Base-by-base conservation (phyloP, 1,140 invertebrate genomes). In the Monomorium pharaonis region DNA sequence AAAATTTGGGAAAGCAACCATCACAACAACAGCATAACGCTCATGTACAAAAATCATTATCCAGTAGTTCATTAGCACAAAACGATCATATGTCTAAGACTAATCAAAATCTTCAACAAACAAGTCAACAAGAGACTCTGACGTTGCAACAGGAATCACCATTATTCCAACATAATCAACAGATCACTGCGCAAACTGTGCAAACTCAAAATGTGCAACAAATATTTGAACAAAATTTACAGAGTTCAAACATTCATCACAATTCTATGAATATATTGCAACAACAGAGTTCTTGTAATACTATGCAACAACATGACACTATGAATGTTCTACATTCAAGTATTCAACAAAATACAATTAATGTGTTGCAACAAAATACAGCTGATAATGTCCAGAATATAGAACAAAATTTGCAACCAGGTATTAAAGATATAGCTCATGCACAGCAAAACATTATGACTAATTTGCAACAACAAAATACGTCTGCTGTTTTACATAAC, bases 201-300 rank as follows among this genome's bases (percentile, higher is more conserved):
- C 94, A 95, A 72, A 92, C 92, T 6, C 91, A 95, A 77, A 95
- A 95, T 76, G 90, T 94, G 18, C 94, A 95, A 67, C 92, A 94
- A 33, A 92, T 94, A 18, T 93, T 94, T 42, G 93, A 95, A 60
- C 94, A 94, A 56, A 94, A 91, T 89, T 65, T 93, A 47, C 93
- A 93, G 93, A 92, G 74, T 69, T 93, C 89, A 58, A 88, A 88
- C 62, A 88, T 91, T 21, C 92, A 93, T 63, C 92, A 92, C 6
- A 92, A 94, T 86, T 89, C 93, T 0, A 89, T 94, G 47, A 93
- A 92, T 42, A 87, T 92, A 72, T n/a, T 93, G 18, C 92, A 92
- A 4, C 92, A 92, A 30, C 89, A 89, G 24, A 91, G 85, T 24
- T 89, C 87, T 62, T 90, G 81, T 18, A 92, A 87, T 77, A 88